Base-by-base conservation (phyloP, 1,140 invertebrate species). In the Oryctes rhinoceros region DNA sequence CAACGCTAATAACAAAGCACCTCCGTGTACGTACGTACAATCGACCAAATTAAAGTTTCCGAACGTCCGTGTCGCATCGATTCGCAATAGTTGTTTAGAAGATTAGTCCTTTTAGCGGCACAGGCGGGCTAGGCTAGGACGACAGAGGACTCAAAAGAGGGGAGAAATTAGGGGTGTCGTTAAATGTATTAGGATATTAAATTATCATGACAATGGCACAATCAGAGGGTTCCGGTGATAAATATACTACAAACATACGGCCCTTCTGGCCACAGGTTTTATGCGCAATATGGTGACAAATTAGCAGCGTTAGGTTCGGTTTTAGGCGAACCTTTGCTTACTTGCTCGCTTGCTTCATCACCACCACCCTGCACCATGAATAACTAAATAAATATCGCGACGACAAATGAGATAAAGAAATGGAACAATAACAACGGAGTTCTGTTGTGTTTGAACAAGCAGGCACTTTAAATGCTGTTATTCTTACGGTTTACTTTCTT, bases 101-200 rank as follows among this genome's bases (percentile, higher is more conserved):
- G 77, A 78, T 78, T 78, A 62, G 47, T 59, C 77, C 15, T 24
- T 44, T 30, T 35, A 30, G 77, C 9, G 37, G 30, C 35, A 20
- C 74, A 59, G 47, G 13, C 18, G 13, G 20, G 20, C 48, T 53
- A n/a, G 47, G 11, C 3, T 49, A 76, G 15, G 47, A 49, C 37
- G 37, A 3, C 47, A 78, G 20, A 24, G 76, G 24, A 62, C 65
- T 47, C 71, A 39, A 78, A 80, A 82, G 78, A 84, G 86, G 84
- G 84, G 83, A 84, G 86, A 87, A 82, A 82, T 83, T 87, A 86
- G 86, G 86, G 86, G 86, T 86, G 86, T 87, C 86, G 86, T 87
- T 87, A 87, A 87, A 87, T 86, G 86, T 87, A 87, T 87, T 87
- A 87, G 83, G 86, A 87, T 87, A 87, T 87, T 87, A 87, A 87